A percentile compares a stretch with the other conserved stretches of the same genome.
Conservation (phyloP, 1,140 invertebrate genomes). For the Zophobas morio region DNA sequence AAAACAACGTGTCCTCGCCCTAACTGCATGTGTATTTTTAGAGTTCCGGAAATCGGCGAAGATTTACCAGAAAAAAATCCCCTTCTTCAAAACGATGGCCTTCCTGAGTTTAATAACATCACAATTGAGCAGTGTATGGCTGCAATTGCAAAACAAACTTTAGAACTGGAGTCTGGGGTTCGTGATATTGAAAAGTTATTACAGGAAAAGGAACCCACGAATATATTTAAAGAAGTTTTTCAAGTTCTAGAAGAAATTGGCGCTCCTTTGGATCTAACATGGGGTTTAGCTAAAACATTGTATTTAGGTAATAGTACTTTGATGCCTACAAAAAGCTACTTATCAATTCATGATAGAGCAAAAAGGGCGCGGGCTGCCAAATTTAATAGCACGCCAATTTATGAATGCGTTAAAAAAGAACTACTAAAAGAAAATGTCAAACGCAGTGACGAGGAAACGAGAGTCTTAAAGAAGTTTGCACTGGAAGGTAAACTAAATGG, state of each 20-base stretch:
- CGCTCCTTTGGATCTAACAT: slow-evolving; percentile 84
- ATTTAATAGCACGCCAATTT: slow-evolving; percentile 78
- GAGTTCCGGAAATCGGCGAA: slow-evolving; percentile 91
- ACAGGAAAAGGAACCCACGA: slow-evolving; percentile 69
- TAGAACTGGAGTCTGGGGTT: slow-evolving; percentile 87
- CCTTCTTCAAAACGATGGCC: slow-evolving; percentile 79
- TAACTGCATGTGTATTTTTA: slow-evolving; percentile 67
- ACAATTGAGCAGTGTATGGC: slow-evolving; percentile 87
- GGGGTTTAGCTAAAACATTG: slow-evolving; percentile 87
- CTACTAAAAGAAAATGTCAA: slow-evolving; percentile 65
- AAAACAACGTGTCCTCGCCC: neutral
- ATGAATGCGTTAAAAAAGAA: slow-evolving; percentile 77
- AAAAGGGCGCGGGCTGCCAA: slow-evolving; percentile 76
- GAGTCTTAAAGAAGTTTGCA: slow-evolving; percentile 83
- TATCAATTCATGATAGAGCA: slow-evolving; percentile 82
- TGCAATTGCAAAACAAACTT: slow-evolving; percentile 84
- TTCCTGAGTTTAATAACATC: slow-evolving; percentile 85
- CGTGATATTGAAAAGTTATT: slow-evolving; percentile 74
- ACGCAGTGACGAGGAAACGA: slow-evolving; percentile 78
- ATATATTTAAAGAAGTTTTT: slow-evolving; percentile 83
- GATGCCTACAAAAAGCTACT: slow-evolving; percentile 83
- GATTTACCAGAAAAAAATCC: slow-evolving; percentile 82
- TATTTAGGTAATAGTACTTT: slow-evolving; percentile 85
- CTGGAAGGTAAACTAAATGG: slow-evolving; percentile 89
- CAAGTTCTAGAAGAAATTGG: slow-evolving; percentile 82